Conservation (phyloP, 2,113 vertebrate genomes). For the Hippocampus barbouri region DNA sequence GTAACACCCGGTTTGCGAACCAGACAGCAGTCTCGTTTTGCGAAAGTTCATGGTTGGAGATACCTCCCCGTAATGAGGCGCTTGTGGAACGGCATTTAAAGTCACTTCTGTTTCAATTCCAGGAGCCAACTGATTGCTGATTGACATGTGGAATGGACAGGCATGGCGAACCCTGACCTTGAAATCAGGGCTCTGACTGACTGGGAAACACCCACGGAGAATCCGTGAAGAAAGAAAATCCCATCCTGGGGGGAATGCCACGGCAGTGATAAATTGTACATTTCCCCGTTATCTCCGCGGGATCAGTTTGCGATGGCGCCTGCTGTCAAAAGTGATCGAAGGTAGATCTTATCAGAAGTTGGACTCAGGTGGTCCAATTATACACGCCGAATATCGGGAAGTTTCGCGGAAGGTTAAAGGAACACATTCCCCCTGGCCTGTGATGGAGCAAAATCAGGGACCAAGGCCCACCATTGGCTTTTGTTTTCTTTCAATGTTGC, state of each 20-base stretch:
- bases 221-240: neutral
- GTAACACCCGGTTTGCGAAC: too few species aligned
- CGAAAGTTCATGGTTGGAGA: too few species aligned
- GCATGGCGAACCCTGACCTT: conserved; percentile 29
- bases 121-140: conserved; percentile 5
- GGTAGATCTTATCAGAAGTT: neutral
- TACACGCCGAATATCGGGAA: neutral
- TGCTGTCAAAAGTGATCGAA: neutral
- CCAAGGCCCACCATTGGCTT: neutral
- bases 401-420: neutral
- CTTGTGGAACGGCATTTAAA: too few species aligned
- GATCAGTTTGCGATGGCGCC: neutral
- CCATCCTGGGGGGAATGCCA: neutral
- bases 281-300: neutral
- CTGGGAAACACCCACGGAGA: neutral
- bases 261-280: neutral
- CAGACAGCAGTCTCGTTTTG: too few species aligned
- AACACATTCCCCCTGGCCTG: neutral
- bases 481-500: neutral
- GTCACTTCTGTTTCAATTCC: neutral
- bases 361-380: neutral
- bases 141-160: conserved; percentile 8
- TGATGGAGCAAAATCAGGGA: neutral
- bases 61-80: too few species aligned
- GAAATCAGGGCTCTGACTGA: neutral